These are phyloP conservation scores for Cerastis leucographa DNA, from an alignment of 2,888 invertebrate genomes.

Conservation along the genomic window DNA sequence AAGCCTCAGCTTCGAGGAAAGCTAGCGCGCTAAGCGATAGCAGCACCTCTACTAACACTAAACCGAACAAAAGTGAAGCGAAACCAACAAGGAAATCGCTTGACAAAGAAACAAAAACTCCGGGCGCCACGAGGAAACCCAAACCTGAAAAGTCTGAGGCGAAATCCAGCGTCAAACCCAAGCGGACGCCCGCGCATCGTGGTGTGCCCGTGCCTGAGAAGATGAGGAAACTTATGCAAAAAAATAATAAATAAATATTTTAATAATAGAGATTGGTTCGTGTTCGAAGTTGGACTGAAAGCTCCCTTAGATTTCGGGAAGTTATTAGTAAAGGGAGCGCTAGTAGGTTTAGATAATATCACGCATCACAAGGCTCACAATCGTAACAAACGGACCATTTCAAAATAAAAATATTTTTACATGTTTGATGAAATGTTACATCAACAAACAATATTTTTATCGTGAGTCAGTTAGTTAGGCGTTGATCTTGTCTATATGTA, in stretches of 20 bases:
- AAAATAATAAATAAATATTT: conserved; percentile 73
- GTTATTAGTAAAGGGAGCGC: conserved; percentile 73
- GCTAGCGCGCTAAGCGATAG: conserved; percentile 66
- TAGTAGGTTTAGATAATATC: conserved; percentile 79
- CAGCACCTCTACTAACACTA: conserved; percentile 46
- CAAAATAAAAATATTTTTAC: conserved; percentile 88
- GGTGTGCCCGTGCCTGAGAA: conserved; percentile 86
- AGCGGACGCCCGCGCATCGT: conserved; percentile 74
- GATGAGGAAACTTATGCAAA: conserved; percentile 80
- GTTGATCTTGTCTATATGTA: conserved; percentile 84
- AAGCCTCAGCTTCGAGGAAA: conserved; percentile 59
- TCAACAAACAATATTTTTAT: conserved; percentile 79
- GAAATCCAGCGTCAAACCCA: conserved; percentile 66
- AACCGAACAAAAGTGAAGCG: conserved; percentile 54
- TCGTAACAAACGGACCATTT: conserved; percentile 87
- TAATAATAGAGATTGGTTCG: conserved; percentile 65
- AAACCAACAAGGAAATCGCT: conserved; percentile 71
- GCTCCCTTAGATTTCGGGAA: conserved; percentile 47
- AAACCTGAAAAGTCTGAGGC: conserved; percentile 62
- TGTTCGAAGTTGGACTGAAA: conserved; percentile 65
- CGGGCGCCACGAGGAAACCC: conserved; percentile 45
- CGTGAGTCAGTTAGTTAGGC: conserved; percentile 73
- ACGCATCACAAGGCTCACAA: conserved; percentile 83
- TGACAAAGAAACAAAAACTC: conserved; percentile 66
- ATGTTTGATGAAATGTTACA: conserved; percentile 77